Evolutionary conservation across 2,797 vertebrate species (phyloP), one percentile per base, ranked within the genome.

Genomic region (Lerista edwardsae): DNA sequence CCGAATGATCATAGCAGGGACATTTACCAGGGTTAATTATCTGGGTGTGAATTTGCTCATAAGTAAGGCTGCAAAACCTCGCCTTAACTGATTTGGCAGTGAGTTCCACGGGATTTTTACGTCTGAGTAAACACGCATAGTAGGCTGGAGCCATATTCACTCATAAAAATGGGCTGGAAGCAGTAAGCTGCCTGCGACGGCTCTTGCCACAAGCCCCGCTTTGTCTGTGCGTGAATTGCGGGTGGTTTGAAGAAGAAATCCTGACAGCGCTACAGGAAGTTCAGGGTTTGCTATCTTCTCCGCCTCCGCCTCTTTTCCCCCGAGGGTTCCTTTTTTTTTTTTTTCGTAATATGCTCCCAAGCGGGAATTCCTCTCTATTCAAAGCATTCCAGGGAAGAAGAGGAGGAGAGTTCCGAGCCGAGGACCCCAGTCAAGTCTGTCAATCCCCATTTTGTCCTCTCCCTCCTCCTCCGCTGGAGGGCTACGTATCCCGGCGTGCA

Each of bases 401-500:
- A 17, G 12, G 8, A 1, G 10, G 7, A 27, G 73, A 4, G 17
- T 27, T 17, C 75, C 14, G 6, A 0, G 1, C 62, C 12, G 9
- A 6, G 31, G 25, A 23, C n/a, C 64, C 68, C 12, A 41, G 9
- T 6, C 62, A 4, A 4, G 36, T 15, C 47, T 1, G 29, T 8
- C 0, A 1, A 5, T 44, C n/a, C 1, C 67, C 51, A 2, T 62
- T 61, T 15, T 44, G 27, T 3, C 11, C 36, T 21, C 6, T 6
- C 10, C 1, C 31, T 2, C 6, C 34, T 17, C 0, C 19, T 36
- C n/a, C 29, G 6, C 36, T 12, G 57, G 71, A 59, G 29, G 31
- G 57, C 57, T n/a, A 67, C 41, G 15, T 19, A 31, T 83, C 87
- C 87, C 87, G 12, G 87, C 84, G 65, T 88, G 84, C 87, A 85